A percentile compares a stretch with the other conserved stretches of the same genome.
Evolutionary conservation across 1,140 invertebrate species (phyloP).

Genomic region (Elysia chlorotica): DNA sequence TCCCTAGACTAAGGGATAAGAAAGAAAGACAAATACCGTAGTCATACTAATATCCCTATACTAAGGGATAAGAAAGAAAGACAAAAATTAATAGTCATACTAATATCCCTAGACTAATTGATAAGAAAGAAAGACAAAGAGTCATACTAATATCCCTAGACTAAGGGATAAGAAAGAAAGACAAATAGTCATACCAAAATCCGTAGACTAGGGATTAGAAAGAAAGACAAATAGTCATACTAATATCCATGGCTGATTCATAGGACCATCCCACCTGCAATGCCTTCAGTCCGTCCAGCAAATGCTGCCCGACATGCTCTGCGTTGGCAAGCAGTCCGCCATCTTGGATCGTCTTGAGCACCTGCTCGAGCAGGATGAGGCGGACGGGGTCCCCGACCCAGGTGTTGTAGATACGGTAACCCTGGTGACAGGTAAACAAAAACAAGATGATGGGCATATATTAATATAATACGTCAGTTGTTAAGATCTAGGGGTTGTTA

Average conservation of each 20-base stretch:
- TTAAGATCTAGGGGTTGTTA: background rate
- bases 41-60: background rate
- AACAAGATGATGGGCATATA: too few species aligned
- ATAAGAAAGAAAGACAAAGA: background rate
- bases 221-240: too few species aligned
- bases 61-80: background rate
- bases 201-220: background rate
- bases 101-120: background rate
- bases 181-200: background rate
- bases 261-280: slow-evolving; percentile 45
- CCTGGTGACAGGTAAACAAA: slow-evolving; percentile 63
- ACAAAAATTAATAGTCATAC: background rate
- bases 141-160: background rate
- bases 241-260: background rate
- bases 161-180: background rate
- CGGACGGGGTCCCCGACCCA: slow-evolving; percentile 99
- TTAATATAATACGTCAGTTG: too few species aligned
- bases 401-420: slow-evolving; percentile 96
- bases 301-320: slow-evolving; percentile 73
- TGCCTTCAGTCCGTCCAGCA: slow-evolving; percentile 74
- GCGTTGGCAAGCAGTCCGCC: slow-evolving; percentile 85
- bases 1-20: too few species aligned
- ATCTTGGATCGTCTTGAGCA: slow-evolving; percentile 82
- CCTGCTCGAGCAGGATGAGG: slow-evolving; percentile 82
- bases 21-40: too few species aligned